Conservation (phyloP, 2,888 invertebrate species). For the Drosophila colorata region DNA sequence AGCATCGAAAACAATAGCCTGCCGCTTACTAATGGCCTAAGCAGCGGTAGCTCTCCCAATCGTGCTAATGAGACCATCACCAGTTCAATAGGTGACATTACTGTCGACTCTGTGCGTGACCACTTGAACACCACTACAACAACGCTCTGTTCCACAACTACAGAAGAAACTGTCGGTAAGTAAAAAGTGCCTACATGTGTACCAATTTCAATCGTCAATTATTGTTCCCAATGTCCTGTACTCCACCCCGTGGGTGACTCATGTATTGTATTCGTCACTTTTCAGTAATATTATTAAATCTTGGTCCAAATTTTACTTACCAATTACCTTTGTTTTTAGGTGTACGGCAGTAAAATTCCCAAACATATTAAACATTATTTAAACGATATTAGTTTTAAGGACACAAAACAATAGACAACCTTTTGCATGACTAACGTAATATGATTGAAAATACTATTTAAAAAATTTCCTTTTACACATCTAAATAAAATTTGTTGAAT, state of each 20-base stretch:
- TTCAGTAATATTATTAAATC: conserved; percentile 1
- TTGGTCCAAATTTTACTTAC: conserved; percentile 11
- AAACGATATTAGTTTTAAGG: conserved; percentile 18
- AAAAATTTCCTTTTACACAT: not conserved
- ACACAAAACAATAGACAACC: conserved; percentile 11
- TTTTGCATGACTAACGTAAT: conserved; percentile 40
- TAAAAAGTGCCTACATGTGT: not conserved
- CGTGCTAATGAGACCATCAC: conserved; percentile 86
- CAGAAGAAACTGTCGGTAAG: conserved; percentile 85
- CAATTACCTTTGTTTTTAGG: conserved; percentile 60
- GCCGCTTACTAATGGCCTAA: conserved; percentile 86
- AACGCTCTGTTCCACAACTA: conserved; percentile 84
- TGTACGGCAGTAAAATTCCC: conserved; percentile 39
- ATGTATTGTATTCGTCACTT: conserved; percentile 11
- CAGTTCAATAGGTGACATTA: conserved; percentile 93
- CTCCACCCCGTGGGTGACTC: not conserved
- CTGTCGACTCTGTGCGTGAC: conserved; percentile 96
- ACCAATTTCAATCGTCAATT: not conserved
- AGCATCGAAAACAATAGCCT: conserved; percentile 70
- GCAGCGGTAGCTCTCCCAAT: conserved; percentile 86
- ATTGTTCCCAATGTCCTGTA: conserved; percentile 4
- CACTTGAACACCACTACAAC: conserved; percentile 88
- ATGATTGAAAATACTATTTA: conserved; percentile 5
- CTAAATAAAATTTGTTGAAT: conserved; percentile 4
- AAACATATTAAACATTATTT: conserved; percentile 13